These are phyloP conservation scores for Leiothrix lutea DNA, from an alignment of 2,113 vertebrate species.

Conservation along the genomic window DNA sequence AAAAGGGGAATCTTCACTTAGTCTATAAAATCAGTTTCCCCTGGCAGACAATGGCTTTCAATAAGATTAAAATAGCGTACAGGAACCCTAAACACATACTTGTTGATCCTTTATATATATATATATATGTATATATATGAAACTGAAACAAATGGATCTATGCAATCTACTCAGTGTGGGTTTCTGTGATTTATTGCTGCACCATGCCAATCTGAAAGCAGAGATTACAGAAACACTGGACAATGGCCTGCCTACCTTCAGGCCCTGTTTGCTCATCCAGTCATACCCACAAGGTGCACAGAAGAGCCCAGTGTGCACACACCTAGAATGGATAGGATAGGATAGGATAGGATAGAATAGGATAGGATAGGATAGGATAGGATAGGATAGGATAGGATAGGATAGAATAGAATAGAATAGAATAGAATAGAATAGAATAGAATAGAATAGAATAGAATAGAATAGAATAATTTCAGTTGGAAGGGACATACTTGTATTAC, in stretches of 20 bases:
- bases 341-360: not conserved
- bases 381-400: too few species aligned
- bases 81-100: not conserved
- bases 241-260: not conserved
- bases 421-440: not conserved
- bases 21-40: not conserved
- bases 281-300: rapidly evolving
- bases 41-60: not conserved
- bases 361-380: too few species aligned
- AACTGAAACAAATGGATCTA: not conserved
- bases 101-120: not conserved
- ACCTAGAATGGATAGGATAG: too few species aligned
- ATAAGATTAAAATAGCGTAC: not conserved
- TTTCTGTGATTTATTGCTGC: constrained; percentile 1
- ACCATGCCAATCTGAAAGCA: not conserved
- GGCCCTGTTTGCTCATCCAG: not conserved
- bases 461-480: not conserved
- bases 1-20: constrained; percentile 20
- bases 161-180: not conserved
- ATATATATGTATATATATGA: not conserved
- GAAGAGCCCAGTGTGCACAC: not conserved
- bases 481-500: not conserved
- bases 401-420: too few species aligned
- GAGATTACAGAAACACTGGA: not conserved
- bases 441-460: too few species aligned